A percentile compares a stretch with the other conserved stretches of the same genome.
phyloP scores from a whole-genome alignment of 1,140 invertebrate genomes.

The Tetragnatha versicolor region DNA sequence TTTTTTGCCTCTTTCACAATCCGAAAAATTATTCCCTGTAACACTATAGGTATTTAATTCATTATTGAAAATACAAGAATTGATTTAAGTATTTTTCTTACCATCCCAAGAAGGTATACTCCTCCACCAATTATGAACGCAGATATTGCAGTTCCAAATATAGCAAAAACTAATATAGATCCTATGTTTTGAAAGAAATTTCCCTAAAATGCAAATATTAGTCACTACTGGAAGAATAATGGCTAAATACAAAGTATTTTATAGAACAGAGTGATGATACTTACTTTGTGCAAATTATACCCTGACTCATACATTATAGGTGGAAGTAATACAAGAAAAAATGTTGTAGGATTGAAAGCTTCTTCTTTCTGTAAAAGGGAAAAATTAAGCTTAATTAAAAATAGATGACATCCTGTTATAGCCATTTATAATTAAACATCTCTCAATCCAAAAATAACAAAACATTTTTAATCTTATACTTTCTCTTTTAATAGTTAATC shows the following conservation, averaged over 20 bases:
- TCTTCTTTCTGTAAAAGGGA: slow-evolving; percentile 78
- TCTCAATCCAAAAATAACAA: too few relatives aligned
- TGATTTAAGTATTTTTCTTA: slow-evolving; percentile 59
- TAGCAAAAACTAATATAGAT: slow-evolving; percentile 87
- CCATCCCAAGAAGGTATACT: slow-evolving; percentile 89
- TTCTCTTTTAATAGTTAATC: too few relatives aligned
- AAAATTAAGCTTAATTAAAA: neutral
- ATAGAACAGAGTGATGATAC: neutral
- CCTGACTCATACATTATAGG: slow-evolving; percentile 99
- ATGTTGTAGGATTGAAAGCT: slow-evolving; percentile 95
- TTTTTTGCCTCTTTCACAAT: too few relatives aligned
- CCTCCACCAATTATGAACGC: slow-evolving; percentile 93
- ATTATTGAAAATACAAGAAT: too few relatives aligned
- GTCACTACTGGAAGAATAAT: neutral
- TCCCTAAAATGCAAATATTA: slow-evolving; percentile 66
- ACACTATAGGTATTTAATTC: too few relatives aligned
- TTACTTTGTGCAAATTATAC: slow-evolving; percentile 95
- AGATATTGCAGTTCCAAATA: slow-evolving; percentile 94
- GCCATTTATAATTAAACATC: neutral
- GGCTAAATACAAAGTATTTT: neutral
- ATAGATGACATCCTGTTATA: neutral
- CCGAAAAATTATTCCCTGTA: too few relatives aligned
- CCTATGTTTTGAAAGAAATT: slow-evolving; percentile 99
- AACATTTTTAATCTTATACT: too few relatives aligned
- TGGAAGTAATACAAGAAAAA: slow-evolving; percentile 95